Conservation (phyloP, 2,888 invertebrate genomes). For the Lepidocyrtoides sp. region DNA sequence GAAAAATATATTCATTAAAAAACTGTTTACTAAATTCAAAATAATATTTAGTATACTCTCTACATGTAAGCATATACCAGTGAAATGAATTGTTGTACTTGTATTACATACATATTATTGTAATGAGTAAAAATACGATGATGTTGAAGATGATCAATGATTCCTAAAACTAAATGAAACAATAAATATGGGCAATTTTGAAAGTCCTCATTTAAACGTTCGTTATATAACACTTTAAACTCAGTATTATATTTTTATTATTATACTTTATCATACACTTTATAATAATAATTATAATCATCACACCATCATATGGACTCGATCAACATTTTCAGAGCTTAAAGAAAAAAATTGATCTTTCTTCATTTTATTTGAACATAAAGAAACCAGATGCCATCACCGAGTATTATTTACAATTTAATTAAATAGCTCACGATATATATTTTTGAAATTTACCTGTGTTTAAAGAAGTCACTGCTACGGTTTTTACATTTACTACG, state of each 20-base stretch:
- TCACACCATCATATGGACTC: conserved; percentile 26
- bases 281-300: conserved; percentile 9
- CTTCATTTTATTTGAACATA: not conserved
- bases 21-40: too few species aligned
- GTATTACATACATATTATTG: too few species aligned
- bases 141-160: conserved; percentile 36
- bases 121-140: not conserved
- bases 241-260: conserved; percentile 8
- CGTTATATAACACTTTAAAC: not conserved
- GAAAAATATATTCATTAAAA: too few species aligned
- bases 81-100: not conserved
- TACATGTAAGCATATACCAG: too few species aligned
- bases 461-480: not conserved
- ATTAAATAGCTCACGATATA: not conserved
- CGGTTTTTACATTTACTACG: not conserved
- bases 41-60: not conserved
- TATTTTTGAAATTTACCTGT: not conserved
- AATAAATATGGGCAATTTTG: not conserved
- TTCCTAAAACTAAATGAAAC: conserved; percentile 29
- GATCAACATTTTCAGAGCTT: not conserved
- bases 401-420: conserved; percentile 59
- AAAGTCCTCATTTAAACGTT: not conserved
- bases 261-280: not conserved
- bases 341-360: not conserved
- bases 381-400: conserved; percentile 56